Percentiles rank a stretch among this genome's conserved stretches.
phyloP scores from a whole-genome alignment of 2,113 vertebrate species.

The Drymodes brunneopygia region DNA sequence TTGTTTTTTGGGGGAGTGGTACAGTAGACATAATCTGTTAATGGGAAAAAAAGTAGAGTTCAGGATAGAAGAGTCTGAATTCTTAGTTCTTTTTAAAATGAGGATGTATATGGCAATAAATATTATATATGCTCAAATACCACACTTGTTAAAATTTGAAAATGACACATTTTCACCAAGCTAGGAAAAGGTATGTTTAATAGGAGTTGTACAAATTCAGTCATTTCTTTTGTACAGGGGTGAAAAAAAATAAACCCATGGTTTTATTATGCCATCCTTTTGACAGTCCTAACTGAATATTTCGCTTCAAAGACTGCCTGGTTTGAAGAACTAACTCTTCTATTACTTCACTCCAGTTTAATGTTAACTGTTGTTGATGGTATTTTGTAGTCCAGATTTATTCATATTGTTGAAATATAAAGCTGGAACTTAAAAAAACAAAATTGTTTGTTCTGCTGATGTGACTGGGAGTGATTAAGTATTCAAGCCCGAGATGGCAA shows the following conservation, averaged over 20 bases:
- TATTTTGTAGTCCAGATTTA: slow-evolving; percentile 60
- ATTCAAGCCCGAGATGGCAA: slow-evolving; percentile 33
- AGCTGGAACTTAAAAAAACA: slow-evolving; percentile 55
- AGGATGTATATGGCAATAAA: slow-evolving; percentile 66
- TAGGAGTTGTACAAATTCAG: slow-evolving; percentile 72
- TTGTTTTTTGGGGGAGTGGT: slow-evolving; percentile 60
- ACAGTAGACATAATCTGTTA: slow-evolving; percentile 59
- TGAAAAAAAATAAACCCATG: slow-evolving; percentile 55
- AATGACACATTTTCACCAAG: slow-evolving; percentile 65
- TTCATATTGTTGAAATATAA: slow-evolving; percentile 52
- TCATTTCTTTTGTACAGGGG: slow-evolving; percentile 64
- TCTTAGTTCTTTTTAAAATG: slow-evolving; percentile 74
- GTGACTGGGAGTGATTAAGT: slow-evolving; percentile 51
- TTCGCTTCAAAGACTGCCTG: slow-evolving; percentile 67
- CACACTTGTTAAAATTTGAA: slow-evolving; percentile 68
- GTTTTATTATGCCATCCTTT: slow-evolving; percentile 71
- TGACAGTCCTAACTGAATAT: slow-evolving; percentile 65
- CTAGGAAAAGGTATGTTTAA: slow-evolving; percentile 63
- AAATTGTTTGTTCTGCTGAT: slow-evolving; percentile 46
- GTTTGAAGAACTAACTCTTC: slow-evolving; percentile 64
- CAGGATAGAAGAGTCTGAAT: slow-evolving; percentile 61
- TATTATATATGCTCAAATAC: slow-evolving; percentile 60
- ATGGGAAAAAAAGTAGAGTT: slow-evolving; percentile 46
- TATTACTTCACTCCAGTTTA: slow-evolving; percentile 65
- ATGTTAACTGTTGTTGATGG: slow-evolving; percentile 63